phyloP scores from a whole-genome alignment of 2,888 invertebrate genomes.

The Eupsilia transversa region DNA sequence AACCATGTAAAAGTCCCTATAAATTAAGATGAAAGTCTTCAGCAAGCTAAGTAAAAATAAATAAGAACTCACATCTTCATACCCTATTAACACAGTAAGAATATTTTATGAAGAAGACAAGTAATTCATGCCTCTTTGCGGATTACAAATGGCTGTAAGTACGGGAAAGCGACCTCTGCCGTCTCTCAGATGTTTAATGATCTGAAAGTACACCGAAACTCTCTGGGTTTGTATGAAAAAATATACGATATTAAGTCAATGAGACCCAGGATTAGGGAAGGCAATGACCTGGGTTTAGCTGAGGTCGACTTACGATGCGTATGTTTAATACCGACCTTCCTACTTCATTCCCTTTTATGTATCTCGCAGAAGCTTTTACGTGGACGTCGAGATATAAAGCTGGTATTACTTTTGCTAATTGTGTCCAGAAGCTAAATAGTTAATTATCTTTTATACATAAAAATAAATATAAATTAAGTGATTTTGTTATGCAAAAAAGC shows the following conservation, averaged over 20 bases:
- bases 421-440: not conserved
- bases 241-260: slow-evolving; percentile 59
- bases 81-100: slow-evolving; percentile 34
- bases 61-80: slow-evolving; percentile 23
- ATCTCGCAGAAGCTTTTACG: slow-evolving; percentile 20
- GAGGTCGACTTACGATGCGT: slow-evolving; percentile 46
- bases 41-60: slow-evolving; percentile 20
- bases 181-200: slow-evolving; percentile 61
- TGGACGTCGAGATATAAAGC: not conserved
- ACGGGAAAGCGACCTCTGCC: slow-evolving; percentile 38
- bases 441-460: no score
- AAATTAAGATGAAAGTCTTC: not conserved
- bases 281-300: slow-evolving; percentile 54
- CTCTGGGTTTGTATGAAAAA: slow-evolving; percentile 50
- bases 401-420: slow-evolving; percentile 20
- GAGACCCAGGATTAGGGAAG: slow-evolving; percentile 47
- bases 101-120: slow-evolving; percentile 46
- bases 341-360: slow-evolving; percentile 49
- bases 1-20: not conserved
- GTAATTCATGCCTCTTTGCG: slow-evolving; percentile 35
- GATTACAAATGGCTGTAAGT: slow-evolving; percentile 37
- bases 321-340: slow-evolving; percentile 32
- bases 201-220: slow-evolving; percentile 50
- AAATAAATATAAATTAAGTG: no score
- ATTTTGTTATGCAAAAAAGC: no score